Evolutionary conservation across 2,797 vertebrate genomes (phyloP), one percentile per base, ranked within the genome.

Genomic region (Rousettus madagascariensis): DNA sequence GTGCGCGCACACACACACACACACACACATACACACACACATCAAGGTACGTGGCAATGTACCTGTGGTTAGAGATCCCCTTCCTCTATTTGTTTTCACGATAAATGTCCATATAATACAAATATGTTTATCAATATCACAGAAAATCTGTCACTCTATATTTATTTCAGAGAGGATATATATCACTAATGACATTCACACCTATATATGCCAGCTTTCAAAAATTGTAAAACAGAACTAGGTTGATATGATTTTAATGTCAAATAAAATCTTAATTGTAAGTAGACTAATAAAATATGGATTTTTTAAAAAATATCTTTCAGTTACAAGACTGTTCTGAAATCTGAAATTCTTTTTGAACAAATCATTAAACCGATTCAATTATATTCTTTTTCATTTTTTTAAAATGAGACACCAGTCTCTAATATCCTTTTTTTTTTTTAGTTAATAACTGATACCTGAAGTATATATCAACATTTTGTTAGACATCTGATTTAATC

Each of bases 401-500:
- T 84, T 2, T 43, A 66, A 49, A 53, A 1, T 69, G 69, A 89
- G 30, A 38, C 41, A 13, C 3, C 0, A 16, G 8, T 53, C 24
- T 90, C 57, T 55, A 33, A 33, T 2, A 33, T 33, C 33, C 33
- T 33, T 33, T 33, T 33, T 33, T 33, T 33, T 33, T 33, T 33
- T 33, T 33, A 33, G 33, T 33, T 74, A 17, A 33, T 77, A 68
- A 53, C 15, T 79, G 36, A 79, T 55, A 78, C n/a, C 8, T 86
- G 26, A 86, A 86, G 8, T 4, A 61, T 20, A 36, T n/a, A 74
- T 66, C n/a, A 51, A 16, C 33, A 4, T 51, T 94, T 94, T 90
- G 9, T 84, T 69, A 92, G 49, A 90, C 49, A 82, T 75, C 19
- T 92, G 51, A 2, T 93, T 96, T 96, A 80, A 83, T 65, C 63